Evolutionary conservation across 2,888 invertebrate genomes (phyloP).

Genomic region (Cyaniris semiargus): DNA sequence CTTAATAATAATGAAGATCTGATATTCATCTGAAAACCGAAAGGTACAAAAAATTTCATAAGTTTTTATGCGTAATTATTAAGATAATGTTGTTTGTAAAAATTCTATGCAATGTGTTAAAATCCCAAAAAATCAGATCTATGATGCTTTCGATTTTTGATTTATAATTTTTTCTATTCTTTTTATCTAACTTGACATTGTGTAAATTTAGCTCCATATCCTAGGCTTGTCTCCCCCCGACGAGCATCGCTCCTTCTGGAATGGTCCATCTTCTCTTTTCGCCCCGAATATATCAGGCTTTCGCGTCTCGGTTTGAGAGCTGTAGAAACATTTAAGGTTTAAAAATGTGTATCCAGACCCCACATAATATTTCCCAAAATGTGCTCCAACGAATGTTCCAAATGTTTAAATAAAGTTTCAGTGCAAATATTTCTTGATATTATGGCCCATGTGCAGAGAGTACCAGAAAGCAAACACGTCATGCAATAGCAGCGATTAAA

Average conservation of each 20-base stretch:
- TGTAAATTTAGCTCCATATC: constrained; percentile 57
- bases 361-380: neutral
- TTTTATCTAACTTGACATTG: neutral
- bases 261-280: constrained; percentile 44
- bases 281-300: constrained; percentile 56
- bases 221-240: constrained; percentile 58
- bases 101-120: neutral
- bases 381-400: neutral
- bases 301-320: constrained; percentile 53
- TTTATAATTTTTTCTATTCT: neutral
- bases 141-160: neutral
- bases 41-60: neutral
- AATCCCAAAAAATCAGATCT: neutral
- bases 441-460: neutral
- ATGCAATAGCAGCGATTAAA: neutral
- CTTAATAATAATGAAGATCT: neutral
- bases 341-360: neutral
- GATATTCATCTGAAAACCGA: neutral
- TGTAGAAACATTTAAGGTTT: constrained; percentile 40
- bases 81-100: neutral
- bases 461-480: neutral
- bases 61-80: neutral
- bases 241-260: constrained; percentile 55
- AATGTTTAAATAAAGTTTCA: neutral
- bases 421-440: neutral